Evolutionary conservation across 2,888 invertebrate species (phyloP), one percentile per base, ranked within the genome.

Genomic region (Drepana falcataria): DNA sequence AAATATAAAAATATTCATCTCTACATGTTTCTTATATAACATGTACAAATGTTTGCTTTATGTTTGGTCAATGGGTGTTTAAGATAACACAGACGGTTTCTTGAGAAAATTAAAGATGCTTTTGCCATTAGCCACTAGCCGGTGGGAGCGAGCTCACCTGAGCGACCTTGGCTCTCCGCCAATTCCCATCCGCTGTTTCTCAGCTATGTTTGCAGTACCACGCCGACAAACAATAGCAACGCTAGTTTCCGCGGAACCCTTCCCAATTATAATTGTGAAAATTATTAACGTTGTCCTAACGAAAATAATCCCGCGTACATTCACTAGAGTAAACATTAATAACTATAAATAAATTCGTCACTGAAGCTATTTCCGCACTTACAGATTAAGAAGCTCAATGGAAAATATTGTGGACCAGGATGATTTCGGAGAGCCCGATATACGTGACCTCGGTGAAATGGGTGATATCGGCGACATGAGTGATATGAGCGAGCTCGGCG

Each of bases 391-490:
- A 71, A 95, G 92, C 77, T 95, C 95, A 59, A 92, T 96, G 90
- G 96, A 96, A 83, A 95, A 96, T 75, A 93, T 96, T 68, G 95
- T 95, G 56, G 95, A 95, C 79, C 93, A 93, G 81, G 92, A 87
- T 73, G 91, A 87, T 57, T 69, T 88, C 68, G 81, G 83, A 21
- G 87, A 91, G 56, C 77, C 89, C 33, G 87, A 89, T 57, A 92
- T 92, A 64, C 82, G 89, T 47, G 92, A 92, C 66, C 80, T 90
- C 51, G 81, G 86, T 66, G 91, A 91, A 55, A 91, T 91, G 80
- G 81, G 87, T 54, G 89, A 90, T 58, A 87, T 90, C 54, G 86
- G 89, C 54, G 88, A 91, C 55, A 92, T 92, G 71, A 84, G 87
- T 64, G 92, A 92, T 66, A 87, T 91, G 81, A 80, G 81, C 53